phyloP scores from a whole-genome alignment of 1,140 invertebrate species.

The Mizuhopecten yessoensis region DNA sequence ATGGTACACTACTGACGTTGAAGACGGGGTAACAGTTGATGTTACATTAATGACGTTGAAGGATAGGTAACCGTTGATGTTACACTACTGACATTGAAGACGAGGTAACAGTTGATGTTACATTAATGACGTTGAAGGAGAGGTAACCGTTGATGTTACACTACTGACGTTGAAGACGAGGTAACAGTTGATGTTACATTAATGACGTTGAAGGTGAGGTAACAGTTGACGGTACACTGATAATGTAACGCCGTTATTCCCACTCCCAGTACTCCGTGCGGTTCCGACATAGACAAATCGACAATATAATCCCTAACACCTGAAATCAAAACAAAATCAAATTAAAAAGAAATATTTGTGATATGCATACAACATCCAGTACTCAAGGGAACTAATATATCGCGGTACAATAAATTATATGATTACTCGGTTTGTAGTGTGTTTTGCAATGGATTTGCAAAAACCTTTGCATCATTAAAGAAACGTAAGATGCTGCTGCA shows the following conservation, averaged over 20 bases:
- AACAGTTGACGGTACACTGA: not conserved
- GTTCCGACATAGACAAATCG: constrained; percentile 55
- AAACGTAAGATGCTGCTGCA: too few species aligned
- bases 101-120: not conserved
- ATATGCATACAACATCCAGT: too few species aligned
- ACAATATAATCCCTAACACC: constrained; percentile 63
- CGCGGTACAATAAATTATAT: too few species aligned
- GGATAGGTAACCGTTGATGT: not conserved
- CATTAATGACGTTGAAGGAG: not conserved
- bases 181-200: not conserved
- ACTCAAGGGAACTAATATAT: too few species aligned
- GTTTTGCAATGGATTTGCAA: too few species aligned
- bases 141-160: not conserved
- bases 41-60: not conserved
- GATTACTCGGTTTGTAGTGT: too few species aligned
- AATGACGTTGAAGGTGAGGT: not conserved
- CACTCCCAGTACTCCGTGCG: constrained; percentile 64
- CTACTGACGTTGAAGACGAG: not conserved
- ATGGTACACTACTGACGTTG: too few species aligned
- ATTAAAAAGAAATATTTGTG: not conserved
- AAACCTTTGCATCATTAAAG: too few species aligned
- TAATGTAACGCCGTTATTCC: constrained; percentile 44
- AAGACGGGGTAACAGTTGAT: not conserved
- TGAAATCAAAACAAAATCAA: constrained; percentile 42
- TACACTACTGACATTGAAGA: too few species aligned